Evolutionary conservation across 92 coral and sea anemone genomes (phyloP).

Genomic region (Paramuricea clavata): DNA sequence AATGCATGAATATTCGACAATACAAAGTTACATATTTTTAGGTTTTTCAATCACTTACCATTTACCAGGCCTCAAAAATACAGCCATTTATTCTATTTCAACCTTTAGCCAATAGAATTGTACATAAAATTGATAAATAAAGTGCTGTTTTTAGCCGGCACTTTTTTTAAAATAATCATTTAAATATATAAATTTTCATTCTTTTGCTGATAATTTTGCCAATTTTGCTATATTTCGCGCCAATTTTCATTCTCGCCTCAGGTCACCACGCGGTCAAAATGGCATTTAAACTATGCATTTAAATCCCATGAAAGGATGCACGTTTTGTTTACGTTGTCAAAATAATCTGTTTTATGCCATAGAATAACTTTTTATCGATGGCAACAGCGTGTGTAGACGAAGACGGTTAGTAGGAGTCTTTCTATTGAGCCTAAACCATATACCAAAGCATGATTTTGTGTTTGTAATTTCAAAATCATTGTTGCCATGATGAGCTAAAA

Average conservation of each 20-base stretch:
- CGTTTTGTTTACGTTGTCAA: background rate
- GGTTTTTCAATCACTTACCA: too few species aligned
- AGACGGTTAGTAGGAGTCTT: background rate
- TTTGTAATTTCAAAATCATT: background rate
- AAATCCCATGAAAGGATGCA: background rate
- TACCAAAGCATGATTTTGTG: background rate
- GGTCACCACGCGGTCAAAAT: background rate
- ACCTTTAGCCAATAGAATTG: background rate
- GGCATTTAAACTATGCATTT: background rate
- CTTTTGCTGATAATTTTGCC: background rate
- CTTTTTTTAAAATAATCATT: background rate
- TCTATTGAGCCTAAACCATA: background rate
- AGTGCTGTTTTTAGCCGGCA: background rate
- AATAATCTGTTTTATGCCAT: background rate
- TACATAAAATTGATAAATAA: background rate
- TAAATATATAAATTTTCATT: background rate
- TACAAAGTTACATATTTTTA: too few species aligned
- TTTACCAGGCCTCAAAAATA: background rate
- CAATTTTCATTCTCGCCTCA: background rate
- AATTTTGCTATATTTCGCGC: too few species aligned
- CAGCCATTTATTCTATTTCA: background rate
- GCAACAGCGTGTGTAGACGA: constrained; percentile 25
- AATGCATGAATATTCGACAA: too few species aligned
- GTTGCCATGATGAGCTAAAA: too few species aligned
- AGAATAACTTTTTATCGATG: constrained; percentile 1